Evolutionary conservation across 30 jellyfish, hydroid and myxozoan genomes (phyloP).

Genomic region (Cassiopea xamachana): DNA sequence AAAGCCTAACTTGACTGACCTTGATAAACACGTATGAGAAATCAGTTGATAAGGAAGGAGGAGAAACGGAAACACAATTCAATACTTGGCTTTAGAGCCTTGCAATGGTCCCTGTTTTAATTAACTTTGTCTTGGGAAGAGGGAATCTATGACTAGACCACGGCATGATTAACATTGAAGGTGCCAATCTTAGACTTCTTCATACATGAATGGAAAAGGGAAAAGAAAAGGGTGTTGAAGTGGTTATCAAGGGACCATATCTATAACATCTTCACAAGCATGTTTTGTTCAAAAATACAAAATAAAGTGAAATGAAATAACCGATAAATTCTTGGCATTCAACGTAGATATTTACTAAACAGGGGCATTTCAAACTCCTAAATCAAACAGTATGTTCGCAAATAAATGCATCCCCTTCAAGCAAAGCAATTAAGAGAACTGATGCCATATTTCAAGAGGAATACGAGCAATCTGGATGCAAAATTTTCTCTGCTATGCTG

Average conservation of each 20-base stretch:
- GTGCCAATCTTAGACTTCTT: background rate
- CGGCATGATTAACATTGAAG: background rate
- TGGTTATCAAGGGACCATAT: background rate
- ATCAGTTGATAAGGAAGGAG: conserved; percentile 32
- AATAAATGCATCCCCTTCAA: too few species aligned
- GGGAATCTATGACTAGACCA: background rate
- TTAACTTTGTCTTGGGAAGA: background rate
- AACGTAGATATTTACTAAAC: too few species aligned
- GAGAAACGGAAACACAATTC: conserved; percentile 21
- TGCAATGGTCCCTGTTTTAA: background rate
- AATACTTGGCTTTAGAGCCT: conserved; percentile 14
- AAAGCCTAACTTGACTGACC: conserved; percentile 10
- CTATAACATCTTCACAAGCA: too few species aligned
- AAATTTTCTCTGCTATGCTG: too few species aligned
- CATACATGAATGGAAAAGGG: background rate
- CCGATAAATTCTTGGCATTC: too few species aligned
- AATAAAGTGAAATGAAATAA: too few species aligned
- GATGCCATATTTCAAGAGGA: too few species aligned
- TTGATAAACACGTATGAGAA: background rate
- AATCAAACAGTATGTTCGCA: too few species aligned
- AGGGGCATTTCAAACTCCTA: too few species aligned
- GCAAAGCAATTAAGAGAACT: too few species aligned
- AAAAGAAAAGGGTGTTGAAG: background rate
- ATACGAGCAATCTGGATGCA: too few species aligned
- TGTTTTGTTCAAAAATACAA: too few species aligned